Percentiles rank a stretch among this genome's conserved stretches.
phyloP scores from a whole-genome alignment of 2,888 invertebrate genomes.

The Tribolium freemani region DNA sequence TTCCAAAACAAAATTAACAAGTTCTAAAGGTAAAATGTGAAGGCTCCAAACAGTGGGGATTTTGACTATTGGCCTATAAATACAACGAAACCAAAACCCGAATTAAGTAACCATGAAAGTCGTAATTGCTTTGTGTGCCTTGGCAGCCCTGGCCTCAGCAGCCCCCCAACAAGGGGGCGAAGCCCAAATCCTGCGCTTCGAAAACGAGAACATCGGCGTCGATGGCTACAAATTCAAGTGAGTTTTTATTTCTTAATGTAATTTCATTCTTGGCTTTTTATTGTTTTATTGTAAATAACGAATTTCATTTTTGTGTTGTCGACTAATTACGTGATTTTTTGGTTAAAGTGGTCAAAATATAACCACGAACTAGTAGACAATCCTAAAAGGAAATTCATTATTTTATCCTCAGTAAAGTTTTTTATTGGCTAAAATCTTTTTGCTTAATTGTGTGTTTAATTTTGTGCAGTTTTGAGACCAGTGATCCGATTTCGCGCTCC shows the following conservation, averaged over 20 bases:
- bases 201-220: constrained; percentile 60
- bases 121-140: neutral
- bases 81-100: neutral
- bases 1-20: constrained; percentile 2
- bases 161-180: constrained; percentile 56
- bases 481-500: constrained; percentile 76
- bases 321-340: no score
- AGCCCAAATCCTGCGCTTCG: constrained; percentile 57
- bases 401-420: no score
- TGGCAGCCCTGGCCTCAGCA: constrained; percentile 54
- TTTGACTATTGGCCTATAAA: constrained; percentile 12
- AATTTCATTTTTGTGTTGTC: no score
- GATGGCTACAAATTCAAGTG: constrained; percentile 60
- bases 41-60: constrained; percentile 22
- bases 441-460: neutral
- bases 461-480: constrained; percentile 72
- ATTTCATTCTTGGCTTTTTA: no score
- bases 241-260: neutral
- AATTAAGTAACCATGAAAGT: constrained; percentile 3
- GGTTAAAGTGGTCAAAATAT: no score
- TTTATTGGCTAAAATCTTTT: no score
- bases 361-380: no score
- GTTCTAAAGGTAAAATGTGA: constrained; percentile 23
- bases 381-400: no score
- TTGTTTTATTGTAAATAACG: no score